Conservation (phyloP, 2,797 vertebrate genomes). For the Pteronotus mesoamericanus region DNA sequence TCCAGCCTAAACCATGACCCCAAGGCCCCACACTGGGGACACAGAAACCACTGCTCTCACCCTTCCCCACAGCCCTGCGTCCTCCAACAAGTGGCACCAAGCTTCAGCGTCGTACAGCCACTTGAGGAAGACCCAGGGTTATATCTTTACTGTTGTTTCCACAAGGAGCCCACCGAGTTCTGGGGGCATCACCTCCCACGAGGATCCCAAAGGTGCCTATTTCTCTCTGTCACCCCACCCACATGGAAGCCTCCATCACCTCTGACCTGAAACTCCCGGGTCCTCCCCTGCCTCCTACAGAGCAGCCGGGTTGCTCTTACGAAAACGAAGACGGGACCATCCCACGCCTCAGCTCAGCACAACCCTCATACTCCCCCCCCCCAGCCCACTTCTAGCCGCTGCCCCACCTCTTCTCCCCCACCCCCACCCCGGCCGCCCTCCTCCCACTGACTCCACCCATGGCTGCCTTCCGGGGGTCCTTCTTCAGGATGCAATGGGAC, state of each 20-base stretch:
- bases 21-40: background rate
- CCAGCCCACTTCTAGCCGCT: too few species aligned
- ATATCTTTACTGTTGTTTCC: background rate
- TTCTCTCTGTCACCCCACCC: background rate
- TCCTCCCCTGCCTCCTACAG: background rate
- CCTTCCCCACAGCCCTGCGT: background rate
- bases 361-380: background rate
- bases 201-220: accelerated
- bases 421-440: background rate
- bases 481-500: background rate
- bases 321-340: background rate
- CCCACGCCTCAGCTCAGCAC: background rate
- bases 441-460: too few species aligned
- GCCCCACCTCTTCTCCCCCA: background rate
- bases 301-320: background rate
- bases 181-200: background rate
- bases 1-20: background rate
- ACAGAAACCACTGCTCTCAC: background rate
- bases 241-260: background rate
- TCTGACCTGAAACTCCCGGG: background rate
- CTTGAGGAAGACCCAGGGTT: background rate
- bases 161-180: background rate
- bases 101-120: too few species aligned
- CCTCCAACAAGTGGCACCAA: background rate
- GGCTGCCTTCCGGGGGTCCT: background rate